Base-by-base conservation (phyloP, 2,797 vertebrate species). In the Pseudocheirus occidentalis region DNA sequence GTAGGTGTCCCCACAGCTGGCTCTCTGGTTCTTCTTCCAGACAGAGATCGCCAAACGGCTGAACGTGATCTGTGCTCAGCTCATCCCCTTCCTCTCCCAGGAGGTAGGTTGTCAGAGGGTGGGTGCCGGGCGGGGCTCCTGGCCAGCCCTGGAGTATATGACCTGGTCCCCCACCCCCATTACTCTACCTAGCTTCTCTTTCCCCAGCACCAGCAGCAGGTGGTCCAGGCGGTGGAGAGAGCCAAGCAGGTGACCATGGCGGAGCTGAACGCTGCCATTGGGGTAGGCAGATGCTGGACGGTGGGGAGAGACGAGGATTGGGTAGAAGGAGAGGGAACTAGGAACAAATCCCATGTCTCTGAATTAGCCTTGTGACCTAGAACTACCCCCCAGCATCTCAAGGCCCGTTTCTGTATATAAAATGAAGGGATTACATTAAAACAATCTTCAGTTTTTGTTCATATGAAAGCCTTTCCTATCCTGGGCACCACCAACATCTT, bases 21-120 rank as follows among this genome's bases (percentile, higher is more conserved):
- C 91, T 56, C 24, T 14, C 89, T 11, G 55, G 50, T 87, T 28
- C 57, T 21, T 2, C 53, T 95, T 97, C 93, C 97, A 99, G 99
- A 99, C 99, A 1, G 99, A 99, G 98, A 99, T 99, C 40, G 99
- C 99, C 92, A 99, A 99, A 97, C 98, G 99, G 93, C 98, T 99
- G 96, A 98, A 99, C 3, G 99, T 99, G 97, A 99, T 99, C 98
- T 99, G 99, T 18, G 99, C 99, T 93, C 99, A 99, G 97, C 98
- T 99, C 98, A 99, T 99, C 98, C 99, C 99, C 53, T 99, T 99
- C 98, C 98, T 99, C 97, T 99, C 99, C 92, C 98, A 99, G 98
- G 99, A 99, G 99, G 99, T 99, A 98, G 98, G 98, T 97, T 9
- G 50, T 0, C 52, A 27, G 27, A 55, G 59, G 89, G 24, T 0